Base-by-base conservation (phyloP, 2,797 vertebrate species). In the Astyanax mexicanus region DNA sequence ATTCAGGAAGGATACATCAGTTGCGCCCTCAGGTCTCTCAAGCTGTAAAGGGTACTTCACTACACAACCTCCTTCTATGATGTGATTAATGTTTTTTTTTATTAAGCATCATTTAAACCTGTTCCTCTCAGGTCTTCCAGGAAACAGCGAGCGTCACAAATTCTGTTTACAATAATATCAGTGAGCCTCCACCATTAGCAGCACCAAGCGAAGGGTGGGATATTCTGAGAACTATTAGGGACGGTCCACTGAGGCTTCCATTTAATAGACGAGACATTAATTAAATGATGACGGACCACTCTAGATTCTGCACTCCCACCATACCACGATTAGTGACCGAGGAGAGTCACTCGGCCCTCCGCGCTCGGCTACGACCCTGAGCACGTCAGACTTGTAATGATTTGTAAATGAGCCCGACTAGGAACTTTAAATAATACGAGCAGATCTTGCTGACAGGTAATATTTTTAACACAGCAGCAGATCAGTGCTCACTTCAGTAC, bases 221-320 rank as follows among this genome's bases (percentile, higher is more conserved):
- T 35, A 47, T 79, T 69, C 72, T 29, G 66, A 45, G 51, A 68
- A 55, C 54, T 66, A 72, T 81, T 75, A 77, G 40, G 19, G 45
- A 52, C 60, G 54, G 57, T 69, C 55, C 13, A 70, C 29, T 38
- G 75, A 78, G 69, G 25, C 68, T 52, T 54, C 54, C 71, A 47
- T 9, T 77, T 79, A 40, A 70, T 49, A 51, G 42, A 67, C 38
- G 35, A 37, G 42, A 38, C 12, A 21, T 35, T 67, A 71, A 72
- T 81, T 61, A 75, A 79, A 77, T 66, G 61, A 25, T 49, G 32
- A 47, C 11, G 15, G 15, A 4, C 29, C 12, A 25, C 67, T 37
- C 40, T 54, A 40, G 45, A 12, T 27, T 40, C 11, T 38, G 11
- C 11, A 21, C 47, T 9, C 51, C 21, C 9, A 25, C 8, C 51